phyloP scores from a whole-genome alignment of 2,888 invertebrate genomes.

The Chironomus riparius region DNA sequence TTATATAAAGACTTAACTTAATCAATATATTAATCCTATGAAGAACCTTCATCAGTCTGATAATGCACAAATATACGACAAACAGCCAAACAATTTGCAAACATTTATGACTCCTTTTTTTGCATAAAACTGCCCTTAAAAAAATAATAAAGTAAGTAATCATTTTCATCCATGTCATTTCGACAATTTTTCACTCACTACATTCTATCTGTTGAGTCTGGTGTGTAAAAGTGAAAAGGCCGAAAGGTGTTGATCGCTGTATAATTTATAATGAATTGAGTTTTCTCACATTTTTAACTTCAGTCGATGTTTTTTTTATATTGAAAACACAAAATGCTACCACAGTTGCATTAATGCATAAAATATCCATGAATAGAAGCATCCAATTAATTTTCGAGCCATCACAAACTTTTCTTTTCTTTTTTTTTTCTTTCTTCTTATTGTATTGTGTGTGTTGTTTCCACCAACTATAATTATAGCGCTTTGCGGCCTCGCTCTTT shows the following conservation, averaged over 20 bases:
- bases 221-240: neutral
- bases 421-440: neutral
- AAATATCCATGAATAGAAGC: conserved; percentile 7
- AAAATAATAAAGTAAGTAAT: too few species aligned
- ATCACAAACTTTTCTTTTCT: neutral
- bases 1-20: too few species aligned
- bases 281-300: neutral
- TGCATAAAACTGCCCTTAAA: too few species aligned
- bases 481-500: neutral
- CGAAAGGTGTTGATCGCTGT: conserved; percentile 11
- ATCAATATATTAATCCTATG: too few species aligned
- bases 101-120: too few species aligned
- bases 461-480: conserved; percentile 8
- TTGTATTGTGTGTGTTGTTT: too few species aligned
- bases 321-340: neutral
- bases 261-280: neutral
- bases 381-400: conserved; percentile 5
- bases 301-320: neutral
- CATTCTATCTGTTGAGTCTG: neutral
- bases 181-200: neutral
- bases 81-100: too few species aligned
- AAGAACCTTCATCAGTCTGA: too few species aligned
- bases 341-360: conserved; percentile 4
- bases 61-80: too few species aligned
- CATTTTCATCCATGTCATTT: neutral